Conservation (phyloP, 2,888 invertebrate genomes). For the Molanna angustata region DNA sequence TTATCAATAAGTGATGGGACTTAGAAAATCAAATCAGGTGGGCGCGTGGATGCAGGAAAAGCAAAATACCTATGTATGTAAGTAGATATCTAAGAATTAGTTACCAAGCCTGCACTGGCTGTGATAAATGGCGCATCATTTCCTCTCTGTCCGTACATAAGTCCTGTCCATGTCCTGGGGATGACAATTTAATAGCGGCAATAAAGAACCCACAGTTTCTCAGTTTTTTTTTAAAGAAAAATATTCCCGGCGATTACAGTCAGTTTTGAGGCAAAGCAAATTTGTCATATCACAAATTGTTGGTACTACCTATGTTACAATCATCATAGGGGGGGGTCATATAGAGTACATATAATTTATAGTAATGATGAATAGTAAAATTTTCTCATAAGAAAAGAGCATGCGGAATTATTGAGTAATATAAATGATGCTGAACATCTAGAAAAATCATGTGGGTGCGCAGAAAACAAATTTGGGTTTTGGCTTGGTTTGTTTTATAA, state of each 20-base stretch:
- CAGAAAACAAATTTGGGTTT: too few species aligned
- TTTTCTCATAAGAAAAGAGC: too few species aligned
- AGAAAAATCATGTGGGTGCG: too few species aligned
- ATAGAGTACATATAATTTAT: too few species aligned
- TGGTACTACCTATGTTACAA: too few species aligned
- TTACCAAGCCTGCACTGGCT: constrained; percentile 1
- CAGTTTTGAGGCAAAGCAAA: neutral
- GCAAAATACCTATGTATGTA: neutral
- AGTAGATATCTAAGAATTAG: constrained; percentile 9
- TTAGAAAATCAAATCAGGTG: too few species aligned
- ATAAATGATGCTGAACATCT: too few species aligned
- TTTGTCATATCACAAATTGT: constrained; percentile 1
- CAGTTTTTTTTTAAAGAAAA: constrained; percentile 13
- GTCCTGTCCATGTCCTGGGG: constrained; percentile 24
- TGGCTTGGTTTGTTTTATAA: too few species aligned
- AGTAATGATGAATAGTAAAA: too few species aligned
- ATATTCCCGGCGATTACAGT: constrained; percentile 9
- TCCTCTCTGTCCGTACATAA: constrained; percentile 19
- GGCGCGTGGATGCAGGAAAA: neutral
- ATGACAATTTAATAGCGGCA: constrained; percentile 31
- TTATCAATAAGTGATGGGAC: too few species aligned
- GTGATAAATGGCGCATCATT: constrained; percentile 20
- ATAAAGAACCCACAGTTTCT: constrained; percentile 27
- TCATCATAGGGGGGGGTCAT: too few species aligned
- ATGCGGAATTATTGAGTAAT: too few species aligned